Evolutionary conservation across 2,797 vertebrate species (phyloP).

Genomic region (Denticeps clupeoides): DNA sequence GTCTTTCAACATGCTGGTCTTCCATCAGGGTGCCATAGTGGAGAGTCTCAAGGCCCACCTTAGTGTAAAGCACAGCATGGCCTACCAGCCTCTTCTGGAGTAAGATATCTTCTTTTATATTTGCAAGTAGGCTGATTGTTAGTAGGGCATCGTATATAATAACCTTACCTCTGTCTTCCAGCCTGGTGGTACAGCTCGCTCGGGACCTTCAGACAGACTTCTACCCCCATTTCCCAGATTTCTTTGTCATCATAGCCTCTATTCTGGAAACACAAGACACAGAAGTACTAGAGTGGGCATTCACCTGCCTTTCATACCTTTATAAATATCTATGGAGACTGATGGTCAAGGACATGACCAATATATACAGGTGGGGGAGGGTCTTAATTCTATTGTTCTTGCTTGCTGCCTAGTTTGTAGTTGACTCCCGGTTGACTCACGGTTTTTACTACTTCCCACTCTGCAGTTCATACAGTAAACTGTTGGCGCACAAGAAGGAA

Average conservation of each 20-base stretch:
- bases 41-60: conserved; percentile 82
- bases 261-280: conserved; percentile 88
- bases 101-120: conserved; percentile 51
- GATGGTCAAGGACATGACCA: conserved; percentile 89
- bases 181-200: conserved; percentile 88
- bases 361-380: conserved; percentile 77
- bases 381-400: too few relatives aligned
- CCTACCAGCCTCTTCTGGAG: conserved; percentile 85
- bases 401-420: too few relatives aligned
- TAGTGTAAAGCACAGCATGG: conserved; percentile 71
- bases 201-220: conserved; percentile 93
- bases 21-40: conserved; percentile 80
- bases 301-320: conserved; percentile 89
- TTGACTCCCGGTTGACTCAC: too few relatives aligned
- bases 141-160: too few relatives aligned
- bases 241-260: conserved; percentile 75
- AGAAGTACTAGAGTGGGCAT: conserved; percentile 84
- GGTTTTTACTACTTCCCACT: background rate
- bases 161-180: too few relatives aligned
- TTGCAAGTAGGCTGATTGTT: too few relatives aligned
- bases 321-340: conserved; percentile 94
- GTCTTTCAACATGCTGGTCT: conserved; percentile 91
- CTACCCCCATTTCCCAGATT: conserved; percentile 89
- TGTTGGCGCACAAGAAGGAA: conserved; percentile 84
- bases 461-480: conserved; percentile 79